phyloP scores from a whole-genome alignment of 2,888 invertebrate species.

The Linyphia triangularis region DNA sequence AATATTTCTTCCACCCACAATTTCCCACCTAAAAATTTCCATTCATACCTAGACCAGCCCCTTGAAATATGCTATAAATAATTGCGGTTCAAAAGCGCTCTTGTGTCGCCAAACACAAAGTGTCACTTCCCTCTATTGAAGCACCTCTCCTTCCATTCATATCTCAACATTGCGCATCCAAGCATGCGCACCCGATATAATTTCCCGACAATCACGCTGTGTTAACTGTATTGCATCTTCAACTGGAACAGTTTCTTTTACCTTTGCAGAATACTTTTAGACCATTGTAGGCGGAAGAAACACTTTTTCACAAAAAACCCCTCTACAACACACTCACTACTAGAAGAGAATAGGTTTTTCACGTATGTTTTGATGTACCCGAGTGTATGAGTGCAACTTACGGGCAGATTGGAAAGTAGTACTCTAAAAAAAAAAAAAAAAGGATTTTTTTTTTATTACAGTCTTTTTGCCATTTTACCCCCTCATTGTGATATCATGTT shows the following conservation, averaged over 20 bases:
- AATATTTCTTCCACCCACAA: background rate
- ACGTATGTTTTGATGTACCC: conserved; percentile 52
- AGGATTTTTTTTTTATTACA: background rate
- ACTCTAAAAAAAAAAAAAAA: background rate
- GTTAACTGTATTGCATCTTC: background rate
- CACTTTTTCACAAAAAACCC: background rate
- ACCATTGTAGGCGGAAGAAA: background rate
- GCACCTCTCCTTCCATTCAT: background rate
- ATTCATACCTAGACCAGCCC: background rate
- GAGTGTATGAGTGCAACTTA: conserved; percentile 2
- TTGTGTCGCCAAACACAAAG: background rate
- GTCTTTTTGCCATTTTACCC: conserved; percentile 4
- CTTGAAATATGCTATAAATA: background rate
- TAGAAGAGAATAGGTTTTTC: background rate
- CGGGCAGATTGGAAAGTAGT: background rate
- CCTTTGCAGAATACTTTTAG: background rate
- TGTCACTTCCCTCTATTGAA: conserved; percentile 6
- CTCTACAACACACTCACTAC: conserved; percentile 7
- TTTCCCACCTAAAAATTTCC: background rate
- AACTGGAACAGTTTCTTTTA: background rate
- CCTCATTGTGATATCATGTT: conserved; percentile 15
- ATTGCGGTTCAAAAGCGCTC: conserved; percentile 8
- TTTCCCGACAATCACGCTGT: background rate
- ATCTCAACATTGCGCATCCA: background rate
- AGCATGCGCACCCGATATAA: background rate